Percentiles rank a stretch among this genome's conserved stretches.
phyloP scores from a whole-genome alignment of 2,888 invertebrate genomes.

The Metallyticus violacea region DNA sequence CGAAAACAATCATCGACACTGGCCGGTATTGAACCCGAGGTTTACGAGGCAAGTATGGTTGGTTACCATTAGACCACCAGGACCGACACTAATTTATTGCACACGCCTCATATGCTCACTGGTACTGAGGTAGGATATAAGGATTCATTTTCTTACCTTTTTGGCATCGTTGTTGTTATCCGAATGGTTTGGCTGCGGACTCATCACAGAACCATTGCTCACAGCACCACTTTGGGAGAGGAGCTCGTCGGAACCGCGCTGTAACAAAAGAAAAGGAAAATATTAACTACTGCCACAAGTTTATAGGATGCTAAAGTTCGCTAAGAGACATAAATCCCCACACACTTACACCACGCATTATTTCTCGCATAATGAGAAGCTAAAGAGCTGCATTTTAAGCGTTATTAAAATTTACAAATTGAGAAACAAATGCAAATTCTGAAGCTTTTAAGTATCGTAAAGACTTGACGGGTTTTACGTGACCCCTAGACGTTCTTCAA shows the following conservation, averaged over 20 bases:
- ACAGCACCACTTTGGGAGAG: constrained; percentile 88
- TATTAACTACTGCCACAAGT: background rate
- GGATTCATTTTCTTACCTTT: too few species aligned
- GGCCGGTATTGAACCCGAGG: too few species aligned
- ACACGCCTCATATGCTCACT: too few species aligned
- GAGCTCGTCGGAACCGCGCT: constrained; percentile 98
- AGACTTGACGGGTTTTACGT: background rate
- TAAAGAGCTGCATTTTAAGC: background rate
- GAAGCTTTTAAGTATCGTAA: background rate
- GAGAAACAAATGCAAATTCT: background rate
- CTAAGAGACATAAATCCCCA: background rate
- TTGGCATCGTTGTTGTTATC: constrained; percentile 96
- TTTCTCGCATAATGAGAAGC: too few species aligned
- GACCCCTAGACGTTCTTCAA: background rate
- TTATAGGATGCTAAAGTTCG: background rate
- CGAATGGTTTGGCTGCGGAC: constrained; percentile 72
- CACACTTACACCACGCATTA: background rate
- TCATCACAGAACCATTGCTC: constrained; percentile 74
- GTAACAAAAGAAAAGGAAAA: constrained; percentile 47
- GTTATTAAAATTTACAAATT: background rate
- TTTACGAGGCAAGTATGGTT: too few species aligned
- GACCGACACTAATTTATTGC: too few species aligned
- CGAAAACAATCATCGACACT: too few species aligned
- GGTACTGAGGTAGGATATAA: too few species aligned
- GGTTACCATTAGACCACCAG: too few species aligned